A percentile compares a stretch with the other conserved stretches of the same genome.
phyloP scores from a whole-genome alignment of 2,113 vertebrate species.

The Dromiciops gliroides region DNA sequence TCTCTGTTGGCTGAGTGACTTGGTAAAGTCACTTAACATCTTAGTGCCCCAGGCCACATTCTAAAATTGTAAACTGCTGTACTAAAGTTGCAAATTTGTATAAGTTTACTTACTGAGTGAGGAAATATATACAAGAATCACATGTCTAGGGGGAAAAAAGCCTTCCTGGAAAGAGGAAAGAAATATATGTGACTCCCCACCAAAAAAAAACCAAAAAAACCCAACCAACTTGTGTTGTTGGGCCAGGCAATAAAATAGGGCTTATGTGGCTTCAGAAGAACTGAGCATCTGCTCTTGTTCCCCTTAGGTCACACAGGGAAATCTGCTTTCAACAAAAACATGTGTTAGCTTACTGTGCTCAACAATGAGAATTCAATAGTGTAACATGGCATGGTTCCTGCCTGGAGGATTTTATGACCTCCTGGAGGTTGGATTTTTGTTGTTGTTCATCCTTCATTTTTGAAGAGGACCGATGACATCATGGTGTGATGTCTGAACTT shows the following conservation, averaged over 20 bases:
- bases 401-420: not conserved
- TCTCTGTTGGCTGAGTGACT: not conserved
- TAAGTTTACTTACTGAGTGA: not conserved
- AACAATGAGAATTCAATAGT: not conserved
- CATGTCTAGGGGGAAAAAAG: not conserved
- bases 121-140: not conserved
- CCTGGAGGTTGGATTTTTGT: not conserved
- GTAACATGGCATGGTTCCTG: not conserved
- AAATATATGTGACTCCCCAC: not conserved
- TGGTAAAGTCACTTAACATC: not conserved
- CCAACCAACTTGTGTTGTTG: not conserved
- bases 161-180: accelerated
- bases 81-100: not conserved
- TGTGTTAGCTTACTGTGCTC: not conserved
- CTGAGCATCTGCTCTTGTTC: not conserved
- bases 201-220: not conserved
- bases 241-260: not conserved
- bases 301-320: not conserved
- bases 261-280: not conserved
- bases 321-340: not conserved
- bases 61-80: not conserved
- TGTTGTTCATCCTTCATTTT: not conserved
- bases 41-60: not conserved
- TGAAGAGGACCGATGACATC: not conserved
- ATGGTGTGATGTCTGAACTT: not conserved